Conservation (phyloP, 1,140 invertebrate species). For the Chlorops oryzae region DNA sequence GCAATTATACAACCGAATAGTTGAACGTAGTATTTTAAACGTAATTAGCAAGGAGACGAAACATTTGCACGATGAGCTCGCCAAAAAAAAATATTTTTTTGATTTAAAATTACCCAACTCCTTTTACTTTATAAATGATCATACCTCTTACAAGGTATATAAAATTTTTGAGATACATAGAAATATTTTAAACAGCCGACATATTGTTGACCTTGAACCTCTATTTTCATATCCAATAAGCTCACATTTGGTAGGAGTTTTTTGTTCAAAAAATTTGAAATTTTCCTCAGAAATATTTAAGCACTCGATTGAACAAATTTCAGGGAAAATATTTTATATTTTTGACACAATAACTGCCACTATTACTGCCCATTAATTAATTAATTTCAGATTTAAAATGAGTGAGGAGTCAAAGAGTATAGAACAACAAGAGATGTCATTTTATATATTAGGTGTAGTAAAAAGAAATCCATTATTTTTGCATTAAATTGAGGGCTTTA, state of each 20-base stretch:
- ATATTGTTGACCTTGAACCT: not conserved
- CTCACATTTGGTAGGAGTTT: not conserved
- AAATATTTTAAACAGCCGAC: not conserved
- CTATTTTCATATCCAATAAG: not conserved
- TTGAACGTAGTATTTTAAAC: slow-evolving; percentile 3
- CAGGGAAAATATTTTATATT: too few species aligned
- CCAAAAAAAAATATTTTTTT: not conserved
- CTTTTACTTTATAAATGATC: not conserved
- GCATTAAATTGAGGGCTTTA: too few species aligned
- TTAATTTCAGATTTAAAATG: too few species aligned
- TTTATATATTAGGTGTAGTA: too few species aligned
- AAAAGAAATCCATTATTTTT: too few species aligned
- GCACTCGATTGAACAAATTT: too few species aligned
- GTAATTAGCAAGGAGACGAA: not conserved
- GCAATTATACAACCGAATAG: not conserved
- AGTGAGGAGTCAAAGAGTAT: too few species aligned
- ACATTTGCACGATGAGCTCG: too few species aligned
- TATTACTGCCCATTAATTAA: too few species aligned
- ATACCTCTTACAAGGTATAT: not conserved
- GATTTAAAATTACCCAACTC: not conserved
- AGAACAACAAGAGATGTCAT: too few species aligned
- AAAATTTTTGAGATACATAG: not conserved
- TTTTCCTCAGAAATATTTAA: too few species aligned
- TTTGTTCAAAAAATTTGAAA: not conserved
- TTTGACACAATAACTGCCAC: too few species aligned